Conservation (phyloP, 2,888 invertebrate genomes). For the Hirtodrosophila cameraria region DNA sequence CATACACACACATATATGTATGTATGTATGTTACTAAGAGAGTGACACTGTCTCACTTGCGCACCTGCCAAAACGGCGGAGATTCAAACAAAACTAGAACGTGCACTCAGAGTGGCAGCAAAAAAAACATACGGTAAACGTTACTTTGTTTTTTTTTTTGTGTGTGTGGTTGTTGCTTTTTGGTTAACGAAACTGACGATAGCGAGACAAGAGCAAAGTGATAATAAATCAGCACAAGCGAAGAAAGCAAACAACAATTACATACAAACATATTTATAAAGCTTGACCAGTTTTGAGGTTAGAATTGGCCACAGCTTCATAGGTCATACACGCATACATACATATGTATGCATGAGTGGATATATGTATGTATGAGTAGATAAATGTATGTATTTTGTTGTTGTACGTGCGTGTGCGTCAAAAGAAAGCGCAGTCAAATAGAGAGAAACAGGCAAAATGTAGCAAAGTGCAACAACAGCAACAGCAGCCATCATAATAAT, state of each 20-base stretch:
- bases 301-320: slow-evolving; percentile 58
- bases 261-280: slow-evolving; percentile 19
- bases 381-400: slow-evolving; percentile 6
- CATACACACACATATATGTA: slow-evolving; percentile 13
- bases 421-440: slow-evolving; percentile 41
- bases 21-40: slow-evolving; percentile 8
- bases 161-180: too few relatives aligned
- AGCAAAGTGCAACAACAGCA: slow-evolving; percentile 26
- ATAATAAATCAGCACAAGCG: slow-evolving; percentile 59
- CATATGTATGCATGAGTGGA: neutral
- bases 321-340: slow-evolving; percentile 42
- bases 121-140: slow-evolving; percentile 54
- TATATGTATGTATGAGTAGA: neutral
- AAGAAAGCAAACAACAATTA: slow-evolving; percentile 53
- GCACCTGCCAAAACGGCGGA: slow-evolving; percentile 40
- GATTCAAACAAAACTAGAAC: slow-evolving; percentile 61
- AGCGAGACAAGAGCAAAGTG: slow-evolving; percentile 44
- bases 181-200: slow-evolving; percentile 37
- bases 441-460: slow-evolving; percentile 17
- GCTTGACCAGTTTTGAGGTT: slow-evolving; percentile 67
- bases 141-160: too few relatives aligned
- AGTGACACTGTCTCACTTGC: slow-evolving; percentile 45
- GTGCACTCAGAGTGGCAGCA: slow-evolving; percentile 38
- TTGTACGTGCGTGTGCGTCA: slow-evolving; percentile 32
- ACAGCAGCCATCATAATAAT: slow-evolving; percentile 30